These are phyloP conservation scores for Acanthopleura granulata DNA, from an alignment of 2,888 invertebrate genomes.

Conservation along the genomic window DNA sequence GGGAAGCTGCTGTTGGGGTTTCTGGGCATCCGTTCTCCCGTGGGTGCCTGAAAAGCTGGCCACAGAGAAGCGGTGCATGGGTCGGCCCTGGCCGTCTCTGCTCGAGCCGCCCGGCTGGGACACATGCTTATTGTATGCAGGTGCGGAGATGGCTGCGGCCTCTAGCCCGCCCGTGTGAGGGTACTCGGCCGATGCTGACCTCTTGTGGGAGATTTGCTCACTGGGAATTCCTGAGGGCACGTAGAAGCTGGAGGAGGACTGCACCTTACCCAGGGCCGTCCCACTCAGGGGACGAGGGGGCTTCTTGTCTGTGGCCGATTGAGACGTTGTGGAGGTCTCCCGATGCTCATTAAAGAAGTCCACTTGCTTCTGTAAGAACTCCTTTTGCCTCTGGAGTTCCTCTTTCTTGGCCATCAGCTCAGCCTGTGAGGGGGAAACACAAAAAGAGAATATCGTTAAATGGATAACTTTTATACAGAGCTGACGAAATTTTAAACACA, in stretches of 20 bases:
- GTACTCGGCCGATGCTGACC: constrained; percentile 59
- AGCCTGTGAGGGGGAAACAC: constrained; percentile 35
- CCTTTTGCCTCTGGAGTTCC: constrained; percentile 88
- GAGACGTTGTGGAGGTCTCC: constrained; percentile 21
- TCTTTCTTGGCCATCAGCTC: constrained; percentile 85
- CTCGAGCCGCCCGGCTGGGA: not conserved
- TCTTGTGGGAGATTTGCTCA: constrained; percentile 39
- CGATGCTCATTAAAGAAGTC: constrained; percentile 55
- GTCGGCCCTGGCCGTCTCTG: not conserved
- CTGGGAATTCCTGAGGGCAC: not conserved
- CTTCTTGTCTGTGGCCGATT: not conserved
- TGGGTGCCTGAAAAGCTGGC: constrained; percentile 12
- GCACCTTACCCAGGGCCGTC: not conserved
- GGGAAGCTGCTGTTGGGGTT: constrained; percentile 72
- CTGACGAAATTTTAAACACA: too few species aligned
- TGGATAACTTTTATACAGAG: not conserved
- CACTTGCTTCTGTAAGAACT: constrained; percentile 81
- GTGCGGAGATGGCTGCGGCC: constrained; percentile 29
- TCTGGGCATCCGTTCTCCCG: not conserved
- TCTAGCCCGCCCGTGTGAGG: constrained; percentile 32
- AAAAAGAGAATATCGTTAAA: not conserved
- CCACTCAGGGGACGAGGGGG: not conserved
- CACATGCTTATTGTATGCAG: not conserved
- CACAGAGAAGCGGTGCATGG: constrained; percentile 15
- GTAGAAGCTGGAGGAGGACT: not conserved